Evolutionary conservation across 2,888 invertebrate genomes (phyloP), one percentile per base, ranked within the genome.

Genomic region (Lithophane leautieri): DNA sequence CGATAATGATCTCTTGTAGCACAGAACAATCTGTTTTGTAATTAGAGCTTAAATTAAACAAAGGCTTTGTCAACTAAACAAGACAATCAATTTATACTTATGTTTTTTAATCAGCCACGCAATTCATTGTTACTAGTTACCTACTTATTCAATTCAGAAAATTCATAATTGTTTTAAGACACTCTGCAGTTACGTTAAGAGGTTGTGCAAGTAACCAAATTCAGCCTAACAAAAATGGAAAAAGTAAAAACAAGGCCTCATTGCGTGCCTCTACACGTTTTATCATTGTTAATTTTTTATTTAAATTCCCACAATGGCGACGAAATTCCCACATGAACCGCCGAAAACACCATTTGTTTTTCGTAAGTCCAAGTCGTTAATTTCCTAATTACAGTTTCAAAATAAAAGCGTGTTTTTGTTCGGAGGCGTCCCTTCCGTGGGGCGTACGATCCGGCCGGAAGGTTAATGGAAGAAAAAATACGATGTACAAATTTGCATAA

Each of bases 401-500:
- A 94, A 95, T 94, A 93, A 95, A 95, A 93, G 92, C 92, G 89
- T 92, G 93, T 95, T 95, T 95, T 95, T 94, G 92, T 94, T 92
- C 87, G 81, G 90, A 89, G 88, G 90, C 90, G 92, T 93, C 93
- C 93, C 91, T 94, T 93, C 92, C 92, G 90, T 84, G 79, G 81
- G 79, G 82, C 88, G 82, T 89, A 90, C 90, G 92, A 91, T 92
- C 92, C 89, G 91, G 87, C 91, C 91, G 93, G 92, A 91, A 95
- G 94, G 94, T 94, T 96, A 96, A 96, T 96, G 94, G 95, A 94
- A 95, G 94, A 95, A 95, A 95, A 95, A 96, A 95, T 94, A 95
- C 94, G 92, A 91, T 95, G 95, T 96, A 95, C 95, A 95, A 96
- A 96, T 96, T 96, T 96, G 93, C 96, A 96, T 96, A 95, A 93